Conservation (phyloP, 2,888 invertebrate species). For the Erebia epiphron region DNA sequence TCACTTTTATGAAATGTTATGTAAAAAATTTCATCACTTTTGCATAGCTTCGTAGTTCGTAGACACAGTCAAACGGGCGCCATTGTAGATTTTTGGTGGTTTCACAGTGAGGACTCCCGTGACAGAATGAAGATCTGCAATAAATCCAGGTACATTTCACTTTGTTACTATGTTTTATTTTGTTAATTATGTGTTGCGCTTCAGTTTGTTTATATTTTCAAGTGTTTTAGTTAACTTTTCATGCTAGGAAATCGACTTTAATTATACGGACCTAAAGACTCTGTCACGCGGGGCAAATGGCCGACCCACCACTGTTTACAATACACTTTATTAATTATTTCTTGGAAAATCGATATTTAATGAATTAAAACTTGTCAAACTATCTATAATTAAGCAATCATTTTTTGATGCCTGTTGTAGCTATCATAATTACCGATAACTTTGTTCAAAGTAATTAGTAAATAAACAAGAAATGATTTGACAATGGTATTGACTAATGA, state of each 20-base stretch:
- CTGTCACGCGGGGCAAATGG: conserved; percentile 88
- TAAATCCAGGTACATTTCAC: conserved; percentile 77
- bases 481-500: conserved; percentile 51
- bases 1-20: conserved; percentile 44
- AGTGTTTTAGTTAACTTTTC: conserved; percentile 71
- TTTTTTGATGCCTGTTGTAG: conserved; percentile 49
- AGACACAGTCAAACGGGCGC: conserved; percentile 72
- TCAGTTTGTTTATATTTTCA: conserved; percentile 74
- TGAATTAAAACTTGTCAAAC: conserved; percentile 48
- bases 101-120: conserved; percentile 78
- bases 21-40: conserved; percentile 59
- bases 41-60: conserved; percentile 54
- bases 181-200: conserved; percentile 54
- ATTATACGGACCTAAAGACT: conserved; percentile 83
- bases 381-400: conserved; percentile 56
- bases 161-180: conserved; percentile 66
- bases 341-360: conserved; percentile 49
- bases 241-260: conserved; percentile 66
- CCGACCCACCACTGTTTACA: conserved; percentile 87
- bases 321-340: conserved; percentile 65
- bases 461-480: conserved; percentile 57
- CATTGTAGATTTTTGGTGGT: conserved; percentile 78
- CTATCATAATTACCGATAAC: conserved; percentile 32
- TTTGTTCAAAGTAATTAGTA: conserved; percentile 29
- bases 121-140: conserved; percentile 80